Evolutionary conservation across 2,113 vertebrate species (phyloP).

Genomic region (Rhombomys opimus): DNA sequence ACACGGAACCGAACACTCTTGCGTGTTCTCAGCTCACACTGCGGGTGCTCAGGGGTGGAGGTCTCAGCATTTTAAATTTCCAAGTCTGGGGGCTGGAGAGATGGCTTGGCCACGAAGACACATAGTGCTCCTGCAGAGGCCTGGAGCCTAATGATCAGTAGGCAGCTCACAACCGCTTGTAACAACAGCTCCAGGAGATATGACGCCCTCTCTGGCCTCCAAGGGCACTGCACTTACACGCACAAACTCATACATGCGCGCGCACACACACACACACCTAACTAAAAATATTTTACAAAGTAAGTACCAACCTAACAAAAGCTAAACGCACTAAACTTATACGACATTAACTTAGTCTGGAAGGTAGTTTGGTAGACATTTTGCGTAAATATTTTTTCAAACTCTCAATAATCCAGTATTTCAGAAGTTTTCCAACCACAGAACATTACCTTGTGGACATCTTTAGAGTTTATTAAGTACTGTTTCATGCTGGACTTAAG

Average conservation of each 20-base stretch:
- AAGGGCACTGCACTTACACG: background rate
- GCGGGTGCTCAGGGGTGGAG: background rate
- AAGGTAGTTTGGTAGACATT: conserved; percentile 39
- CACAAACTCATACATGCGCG: background rate
- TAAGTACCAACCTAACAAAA: background rate
- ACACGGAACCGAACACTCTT: background rate
- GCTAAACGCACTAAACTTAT: background rate
- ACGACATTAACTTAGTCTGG: conserved; percentile 8
- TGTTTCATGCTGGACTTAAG: conserved; percentile 27
- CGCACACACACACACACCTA: background rate
- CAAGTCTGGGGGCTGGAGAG: background rate
- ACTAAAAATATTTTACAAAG: background rate
- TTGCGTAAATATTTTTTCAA: conserved; percentile 12
- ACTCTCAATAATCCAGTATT: background rate
- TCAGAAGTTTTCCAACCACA: conserved; percentile 14
- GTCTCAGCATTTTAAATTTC: background rate
- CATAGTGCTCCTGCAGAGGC: background rate
- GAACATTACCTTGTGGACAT: background rate
- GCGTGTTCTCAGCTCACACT: background rate
- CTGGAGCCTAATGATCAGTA: background rate
- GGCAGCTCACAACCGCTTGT: background rate
- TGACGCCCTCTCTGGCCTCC: background rate
- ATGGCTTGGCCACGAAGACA: background rate
- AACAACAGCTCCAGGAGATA: too few relatives aligned
- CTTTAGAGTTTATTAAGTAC: conserved; percentile 18